Conservation (phyloP, 1,140 invertebrate species). For the Drosophila bipectinata region DNA sequence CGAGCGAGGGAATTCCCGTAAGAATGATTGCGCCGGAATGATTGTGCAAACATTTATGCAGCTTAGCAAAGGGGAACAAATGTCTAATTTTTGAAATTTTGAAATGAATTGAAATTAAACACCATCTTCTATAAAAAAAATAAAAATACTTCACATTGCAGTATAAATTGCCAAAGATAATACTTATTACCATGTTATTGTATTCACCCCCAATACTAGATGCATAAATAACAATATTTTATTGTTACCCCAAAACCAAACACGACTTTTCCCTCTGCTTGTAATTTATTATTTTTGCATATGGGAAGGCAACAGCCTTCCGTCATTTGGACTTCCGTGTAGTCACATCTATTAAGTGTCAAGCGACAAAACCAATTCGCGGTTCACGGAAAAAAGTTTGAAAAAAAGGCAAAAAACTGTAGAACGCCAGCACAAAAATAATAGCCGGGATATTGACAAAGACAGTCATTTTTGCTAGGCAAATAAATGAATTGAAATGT, state of each 20-base stretch:
- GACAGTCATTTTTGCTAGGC: slow-evolving; percentile 42
- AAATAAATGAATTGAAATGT: slow-evolving; percentile 78
- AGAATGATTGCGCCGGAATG: slow-evolving; percentile 6
- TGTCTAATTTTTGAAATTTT: slow-evolving; percentile 14
- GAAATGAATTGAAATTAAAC: too few species aligned
- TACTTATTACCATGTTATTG: too few species aligned
- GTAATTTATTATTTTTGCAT: slow-evolving; percentile 12
- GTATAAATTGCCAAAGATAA: too few species aligned
- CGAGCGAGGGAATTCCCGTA: slow-evolving; percentile 14
- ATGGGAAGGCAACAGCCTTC: neutral
- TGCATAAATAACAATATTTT: too few species aligned
- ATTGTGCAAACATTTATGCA: neutral
- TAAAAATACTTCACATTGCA: too few species aligned
- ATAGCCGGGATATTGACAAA: slow-evolving; percentile 45
- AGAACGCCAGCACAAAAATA: slow-evolving; percentile 27
- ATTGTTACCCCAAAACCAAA: neutral
- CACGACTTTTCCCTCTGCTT: slow-evolving; percentile 14
- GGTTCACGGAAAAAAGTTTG: neutral
- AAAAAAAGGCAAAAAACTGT: slow-evolving; percentile 39
- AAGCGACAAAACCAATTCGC: slow-evolving; percentile 68
- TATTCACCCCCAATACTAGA: too few species aligned
- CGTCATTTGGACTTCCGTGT: slow-evolving; percentile 20
- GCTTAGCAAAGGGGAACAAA: slow-evolving; percentile 24
- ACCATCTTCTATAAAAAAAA: too few species aligned
- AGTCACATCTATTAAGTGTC: slow-evolving; percentile 72